These are phyloP conservation scores for Chondrosia reniformis DNA, from an alignment of 37 sponge, comb jelly and placozoan genomes.

Conservation along the genomic window DNA sequence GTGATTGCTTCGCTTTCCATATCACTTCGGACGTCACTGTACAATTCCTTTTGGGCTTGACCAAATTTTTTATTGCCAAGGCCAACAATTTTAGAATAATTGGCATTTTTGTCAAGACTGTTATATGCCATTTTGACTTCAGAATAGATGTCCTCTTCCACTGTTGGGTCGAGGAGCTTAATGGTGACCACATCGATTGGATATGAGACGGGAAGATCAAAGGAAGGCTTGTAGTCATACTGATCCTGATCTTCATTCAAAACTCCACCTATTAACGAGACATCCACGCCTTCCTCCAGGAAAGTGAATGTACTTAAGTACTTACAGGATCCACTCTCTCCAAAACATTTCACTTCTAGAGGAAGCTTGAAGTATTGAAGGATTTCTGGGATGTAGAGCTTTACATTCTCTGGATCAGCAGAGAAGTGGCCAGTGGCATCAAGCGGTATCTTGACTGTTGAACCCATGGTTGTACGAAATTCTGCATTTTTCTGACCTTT, in stretches of 20 bases:
- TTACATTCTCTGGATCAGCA: background rate
- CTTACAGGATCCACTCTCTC: background rate
- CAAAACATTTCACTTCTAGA: slow-evolving; percentile 1
- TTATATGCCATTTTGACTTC: background rate
- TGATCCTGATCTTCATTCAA: background rate
- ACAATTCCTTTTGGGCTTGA: slow-evolving; percentile 3
- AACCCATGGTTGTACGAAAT: background rate
- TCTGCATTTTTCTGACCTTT: background rate
- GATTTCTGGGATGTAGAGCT: slow-evolving; percentile 7
- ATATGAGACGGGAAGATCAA: background rate
- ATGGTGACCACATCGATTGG: background rate
- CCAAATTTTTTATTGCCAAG: background rate
- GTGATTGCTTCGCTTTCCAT: background rate
- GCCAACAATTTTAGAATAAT: background rate
- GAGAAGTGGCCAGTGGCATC: background rate
- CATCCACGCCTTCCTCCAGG: background rate
- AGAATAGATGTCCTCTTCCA: background rate
- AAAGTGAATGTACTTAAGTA: background rate
- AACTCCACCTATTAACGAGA: slow-evolving; percentile 9
- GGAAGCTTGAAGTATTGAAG: background rate
- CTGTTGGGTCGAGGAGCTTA: background rate
- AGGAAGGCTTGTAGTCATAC: background rate
- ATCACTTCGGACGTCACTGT: background rate
- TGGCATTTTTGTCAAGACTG: background rate
- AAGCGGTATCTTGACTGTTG: background rate